These are phyloP conservation scores for Tetheella fluctuosa DNA, from an alignment of 2,888 invertebrate species.

Conservation along the genomic window DNA sequence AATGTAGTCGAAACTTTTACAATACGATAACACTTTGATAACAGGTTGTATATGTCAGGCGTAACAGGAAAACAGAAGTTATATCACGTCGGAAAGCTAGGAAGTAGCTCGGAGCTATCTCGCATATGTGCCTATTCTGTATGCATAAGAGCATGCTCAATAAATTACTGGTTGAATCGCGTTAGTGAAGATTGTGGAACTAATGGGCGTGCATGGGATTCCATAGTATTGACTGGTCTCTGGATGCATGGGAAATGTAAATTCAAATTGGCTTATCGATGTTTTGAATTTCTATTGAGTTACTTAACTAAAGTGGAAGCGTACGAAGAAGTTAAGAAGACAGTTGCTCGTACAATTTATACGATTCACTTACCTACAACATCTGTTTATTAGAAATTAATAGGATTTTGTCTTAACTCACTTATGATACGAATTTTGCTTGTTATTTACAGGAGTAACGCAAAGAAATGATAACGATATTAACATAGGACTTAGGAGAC, in stretches of 20 bases:
- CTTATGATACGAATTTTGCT: no score
- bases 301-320: constrained; percentile 3
- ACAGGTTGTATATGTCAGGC: constrained; percentile 1
- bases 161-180: constrained; percentile 6
- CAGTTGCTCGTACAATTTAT: neutral
- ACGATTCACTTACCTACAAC: neutral
- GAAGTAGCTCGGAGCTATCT: constrained; percentile 1
- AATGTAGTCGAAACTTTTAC: neutral
- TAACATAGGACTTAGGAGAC: no score
- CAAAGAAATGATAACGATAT: no score
- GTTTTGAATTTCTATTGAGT: neutral
- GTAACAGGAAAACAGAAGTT: constrained; percentile 8
- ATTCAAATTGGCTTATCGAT: neutral
- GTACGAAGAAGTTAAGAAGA: neutral
- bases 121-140: neutral
- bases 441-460: no score
- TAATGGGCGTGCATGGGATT: neutral
- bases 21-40: neutral
- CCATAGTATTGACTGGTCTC: constrained; percentile 3
- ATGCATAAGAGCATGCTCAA: constrained; percentile 5
- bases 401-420: no score
- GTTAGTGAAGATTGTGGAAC: constrained; percentile 6
- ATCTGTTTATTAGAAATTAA: no score
- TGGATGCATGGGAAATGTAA: neutral
- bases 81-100: constrained; percentile 4